Conservation (phyloP, 2,888 invertebrate species). For the Crematogaster levior region DNA sequence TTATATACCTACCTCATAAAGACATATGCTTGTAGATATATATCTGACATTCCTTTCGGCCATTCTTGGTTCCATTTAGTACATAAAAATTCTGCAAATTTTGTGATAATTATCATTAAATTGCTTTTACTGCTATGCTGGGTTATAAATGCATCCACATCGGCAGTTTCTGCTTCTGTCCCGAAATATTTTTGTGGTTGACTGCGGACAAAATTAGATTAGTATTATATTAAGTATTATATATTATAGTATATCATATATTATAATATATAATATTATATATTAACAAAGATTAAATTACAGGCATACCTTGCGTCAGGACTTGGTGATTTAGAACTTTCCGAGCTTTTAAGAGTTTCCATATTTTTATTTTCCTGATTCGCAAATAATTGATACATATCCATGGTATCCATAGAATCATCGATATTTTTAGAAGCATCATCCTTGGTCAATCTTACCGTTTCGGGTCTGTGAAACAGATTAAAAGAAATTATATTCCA, state of each 20-base stretch:
- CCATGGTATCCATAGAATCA: slow-evolving; percentile 89
- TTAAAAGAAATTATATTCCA: slow-evolving; percentile 32
- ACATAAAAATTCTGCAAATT: slow-evolving; percentile 87
- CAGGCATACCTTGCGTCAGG: slow-evolving; percentile 74
- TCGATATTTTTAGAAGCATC: slow-evolving; percentile 85
- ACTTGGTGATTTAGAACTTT: slow-evolving; percentile 81
- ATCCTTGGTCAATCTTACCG: slow-evolving; percentile 85
- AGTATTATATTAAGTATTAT: background rate
- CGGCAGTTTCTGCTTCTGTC: slow-evolving; percentile 88
- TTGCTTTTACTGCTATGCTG: slow-evolving; percentile 85
- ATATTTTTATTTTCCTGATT: slow-evolving; percentile 82
- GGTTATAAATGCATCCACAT: slow-evolving; percentile 89
- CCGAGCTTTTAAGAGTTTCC: slow-evolving; percentile 78
- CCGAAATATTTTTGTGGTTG: slow-evolving; percentile 88
- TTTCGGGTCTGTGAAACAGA: slow-evolving; percentile 78
- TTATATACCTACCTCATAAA: slow-evolving; percentile 85
- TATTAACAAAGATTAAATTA: background rate
- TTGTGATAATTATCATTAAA: slow-evolving; percentile 88
- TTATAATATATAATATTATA: no score
- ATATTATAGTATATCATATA: no score
- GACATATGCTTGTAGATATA: slow-evolving; percentile 89
- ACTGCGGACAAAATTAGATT: slow-evolving; percentile 41
- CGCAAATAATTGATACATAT: slow-evolving; percentile 88
- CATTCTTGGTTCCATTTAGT: slow-evolving; percentile 89
- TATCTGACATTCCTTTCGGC: slow-evolving; percentile 88